phyloP scores from a whole-genome alignment of 2,888 invertebrate genomes.

The Cacoxenus indagator region DNA sequence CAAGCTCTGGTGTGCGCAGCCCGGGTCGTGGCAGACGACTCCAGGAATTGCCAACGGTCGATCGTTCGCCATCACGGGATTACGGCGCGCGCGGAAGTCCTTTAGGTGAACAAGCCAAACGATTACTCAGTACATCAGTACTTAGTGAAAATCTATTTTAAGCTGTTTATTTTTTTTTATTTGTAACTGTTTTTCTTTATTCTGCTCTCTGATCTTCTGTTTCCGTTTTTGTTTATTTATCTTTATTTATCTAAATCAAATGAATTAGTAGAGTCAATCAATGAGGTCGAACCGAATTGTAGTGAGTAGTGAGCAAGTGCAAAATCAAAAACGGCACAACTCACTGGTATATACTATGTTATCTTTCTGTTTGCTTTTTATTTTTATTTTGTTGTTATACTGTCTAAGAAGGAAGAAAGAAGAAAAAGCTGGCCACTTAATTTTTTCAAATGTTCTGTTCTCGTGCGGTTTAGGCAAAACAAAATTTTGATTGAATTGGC shows the following conservation, averaged over 20 bases:
- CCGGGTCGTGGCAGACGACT: slow-evolving; percentile 77
- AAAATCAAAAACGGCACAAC: not conserved
- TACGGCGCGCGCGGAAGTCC: slow-evolving; percentile 77
- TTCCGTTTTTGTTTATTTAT: slow-evolving; percentile 3
- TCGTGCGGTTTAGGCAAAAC: slow-evolving; percentile 32
- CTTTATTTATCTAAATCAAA: not conserved
- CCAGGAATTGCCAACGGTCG: slow-evolving; percentile 86
- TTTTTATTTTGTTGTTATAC: no score
- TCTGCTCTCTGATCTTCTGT: no score
- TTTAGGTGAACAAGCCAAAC: slow-evolving; percentile 70
- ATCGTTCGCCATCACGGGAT: slow-evolving; percentile 88
- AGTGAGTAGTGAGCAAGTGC: not conserved
- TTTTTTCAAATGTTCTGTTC: slow-evolving; percentile 27
- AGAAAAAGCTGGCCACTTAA: no score
- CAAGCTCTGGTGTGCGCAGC: slow-evolving; percentile 77
- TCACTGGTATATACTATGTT: no score
- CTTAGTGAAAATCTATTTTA: not conserved
- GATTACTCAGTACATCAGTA: not conserved
- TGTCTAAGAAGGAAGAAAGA: no score
- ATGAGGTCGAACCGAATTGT: not conserved
- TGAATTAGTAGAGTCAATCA: not conserved
- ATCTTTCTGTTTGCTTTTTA: no score
- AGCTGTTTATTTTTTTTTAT: not conserved
- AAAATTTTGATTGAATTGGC: slow-evolving; percentile 38
- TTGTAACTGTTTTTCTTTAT: no score